phyloP scores from a whole-genome alignment of 2,888 invertebrate genomes.

The Linnaemya tessellans region DNA sequence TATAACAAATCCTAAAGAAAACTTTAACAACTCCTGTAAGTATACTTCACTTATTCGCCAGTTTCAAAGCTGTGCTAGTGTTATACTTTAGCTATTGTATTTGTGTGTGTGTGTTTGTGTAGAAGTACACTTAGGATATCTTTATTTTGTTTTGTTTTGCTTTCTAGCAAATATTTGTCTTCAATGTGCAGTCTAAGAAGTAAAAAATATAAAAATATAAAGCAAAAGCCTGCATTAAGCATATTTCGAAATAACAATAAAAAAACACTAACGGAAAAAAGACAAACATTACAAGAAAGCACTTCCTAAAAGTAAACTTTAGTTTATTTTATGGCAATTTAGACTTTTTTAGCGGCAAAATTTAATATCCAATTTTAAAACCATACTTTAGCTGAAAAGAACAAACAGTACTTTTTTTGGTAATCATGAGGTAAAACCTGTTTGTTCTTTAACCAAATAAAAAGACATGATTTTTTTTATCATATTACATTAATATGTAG shows the following conservation, averaged over 20 bases:
- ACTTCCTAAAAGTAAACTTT: constrained; percentile 51
- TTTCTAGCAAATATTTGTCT: constrained; percentile 49
- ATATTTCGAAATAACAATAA: background rate
- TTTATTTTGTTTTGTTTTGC: constrained; percentile 20
- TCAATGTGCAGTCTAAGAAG: constrained; percentile 21
- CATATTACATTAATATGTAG: background rate
- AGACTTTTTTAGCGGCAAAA: constrained; percentile 31
- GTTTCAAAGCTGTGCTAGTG: constrained; percentile 15
- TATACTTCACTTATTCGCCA: constrained; percentile 46
- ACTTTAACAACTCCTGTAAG: constrained; percentile 41
- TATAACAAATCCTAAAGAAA: background rate
- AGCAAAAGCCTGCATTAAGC: constrained; percentile 42
- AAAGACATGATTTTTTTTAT: background rate
- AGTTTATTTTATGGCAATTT: constrained; percentile 43
- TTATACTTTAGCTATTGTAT: constrained; percentile 19
- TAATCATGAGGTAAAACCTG: background rate
- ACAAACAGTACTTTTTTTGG: background rate
- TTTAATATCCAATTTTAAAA: background rate
- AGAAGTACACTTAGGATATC: background rate
- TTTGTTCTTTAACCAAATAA: background rate
- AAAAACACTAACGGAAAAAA: background rate
- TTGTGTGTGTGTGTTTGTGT: background rate
- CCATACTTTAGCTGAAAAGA: background rate
- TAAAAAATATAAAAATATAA: background rate
- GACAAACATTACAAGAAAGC: constrained; percentile 16